Evolutionary conservation across 2,888 invertebrate species (phyloP).

Genomic region (Galeopsomyia nigrocyanea): DNA sequence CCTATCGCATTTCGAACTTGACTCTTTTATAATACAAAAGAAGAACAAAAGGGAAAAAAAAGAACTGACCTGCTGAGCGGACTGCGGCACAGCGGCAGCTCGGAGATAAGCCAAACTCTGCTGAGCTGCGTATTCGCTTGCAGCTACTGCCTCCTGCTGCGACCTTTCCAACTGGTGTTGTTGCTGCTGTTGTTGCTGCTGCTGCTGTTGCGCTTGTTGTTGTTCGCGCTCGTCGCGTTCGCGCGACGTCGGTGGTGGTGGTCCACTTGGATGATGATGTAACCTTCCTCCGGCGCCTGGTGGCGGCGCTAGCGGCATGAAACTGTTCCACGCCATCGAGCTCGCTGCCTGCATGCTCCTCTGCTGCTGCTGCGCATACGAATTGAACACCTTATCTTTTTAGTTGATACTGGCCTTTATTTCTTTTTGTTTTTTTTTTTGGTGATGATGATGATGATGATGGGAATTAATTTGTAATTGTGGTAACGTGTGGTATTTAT

Average conservation of each 20-base stretch:
- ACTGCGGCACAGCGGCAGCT: conserved; percentile 56
- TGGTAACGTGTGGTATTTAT: too few species aligned
- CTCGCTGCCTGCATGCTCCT: conserved; percentile 64
- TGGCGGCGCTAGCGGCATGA: conserved; percentile 63
- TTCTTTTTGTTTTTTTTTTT: too few species aligned
- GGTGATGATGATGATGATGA: too few species aligned
- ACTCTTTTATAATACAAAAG: too few species aligned
- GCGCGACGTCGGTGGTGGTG: conserved; percentile 39
- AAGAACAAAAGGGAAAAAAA: not conserved
- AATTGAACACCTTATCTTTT: conserved; percentile 64
- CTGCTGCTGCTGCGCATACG: conserved; percentile 55
- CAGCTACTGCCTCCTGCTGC: conserved; percentile 58
- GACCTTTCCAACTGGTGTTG: conserved; percentile 62
- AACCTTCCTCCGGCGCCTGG: conserved; percentile 58
- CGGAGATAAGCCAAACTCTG: conserved; percentile 45
- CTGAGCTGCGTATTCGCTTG: conserved; percentile 68
- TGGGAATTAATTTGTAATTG: too few species aligned
- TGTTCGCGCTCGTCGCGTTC: conserved; percentile 54
- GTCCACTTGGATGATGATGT: conserved; percentile 62
- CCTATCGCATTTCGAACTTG: too few species aligned
- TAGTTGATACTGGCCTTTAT: conserved; percentile 60
- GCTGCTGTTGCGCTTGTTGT: conserved; percentile 52
- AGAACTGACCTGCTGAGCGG: conserved; percentile 60
- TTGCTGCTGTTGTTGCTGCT: conserved; percentile 53
- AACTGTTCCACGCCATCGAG: conserved; percentile 65